A percentile compares a stretch with the other conserved stretches of the same genome.
Evolutionary conservation across 2,113 vertebrate species (phyloP).

Genomic region (Zingel zingel): DNA sequence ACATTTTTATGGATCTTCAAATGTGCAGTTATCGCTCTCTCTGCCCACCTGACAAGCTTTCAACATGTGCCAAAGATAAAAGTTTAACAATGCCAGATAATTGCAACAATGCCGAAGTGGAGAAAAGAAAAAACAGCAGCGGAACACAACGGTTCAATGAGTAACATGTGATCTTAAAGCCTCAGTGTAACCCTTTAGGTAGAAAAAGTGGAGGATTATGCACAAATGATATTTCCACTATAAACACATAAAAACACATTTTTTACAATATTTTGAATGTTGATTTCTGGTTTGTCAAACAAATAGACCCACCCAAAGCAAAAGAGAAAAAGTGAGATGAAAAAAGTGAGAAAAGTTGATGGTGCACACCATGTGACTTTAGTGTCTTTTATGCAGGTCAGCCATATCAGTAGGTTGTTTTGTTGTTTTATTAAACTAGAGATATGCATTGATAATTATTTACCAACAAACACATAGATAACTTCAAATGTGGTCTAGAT

Average conservation of each 20-base stretch:
- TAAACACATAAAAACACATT: background rate
- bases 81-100: conserved; percentile 66
- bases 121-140: conserved; percentile 18
- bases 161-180: conserved; percentile 45
- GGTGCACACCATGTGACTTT: background rate
- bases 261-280: conserved; percentile 9
- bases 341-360: background rate
- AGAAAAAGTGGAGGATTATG: background rate
- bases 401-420: background rate
- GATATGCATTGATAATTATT: conserved; percentile 6
- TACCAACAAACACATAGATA: background rate
- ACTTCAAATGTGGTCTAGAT: background rate
- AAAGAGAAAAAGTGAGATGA: background rate
- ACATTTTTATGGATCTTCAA: conserved; percentile 73
- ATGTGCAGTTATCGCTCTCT: conserved; percentile 63
- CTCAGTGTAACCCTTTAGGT: background rate
- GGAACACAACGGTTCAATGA: conserved; percentile 13
- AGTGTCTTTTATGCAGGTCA: conserved; percentile 13
- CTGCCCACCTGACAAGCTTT: conserved; percentile 67
- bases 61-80: conserved; percentile 70
- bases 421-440: conserved; percentile 30
- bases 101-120: conserved; percentile 20
- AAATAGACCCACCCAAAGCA: conserved; percentile 10
- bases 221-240: background rate
- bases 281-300: conserved; percentile 32